phyloP scores from a whole-genome alignment of 2,797 vertebrate species.

The Scolopax bukidnonensis region DNA sequence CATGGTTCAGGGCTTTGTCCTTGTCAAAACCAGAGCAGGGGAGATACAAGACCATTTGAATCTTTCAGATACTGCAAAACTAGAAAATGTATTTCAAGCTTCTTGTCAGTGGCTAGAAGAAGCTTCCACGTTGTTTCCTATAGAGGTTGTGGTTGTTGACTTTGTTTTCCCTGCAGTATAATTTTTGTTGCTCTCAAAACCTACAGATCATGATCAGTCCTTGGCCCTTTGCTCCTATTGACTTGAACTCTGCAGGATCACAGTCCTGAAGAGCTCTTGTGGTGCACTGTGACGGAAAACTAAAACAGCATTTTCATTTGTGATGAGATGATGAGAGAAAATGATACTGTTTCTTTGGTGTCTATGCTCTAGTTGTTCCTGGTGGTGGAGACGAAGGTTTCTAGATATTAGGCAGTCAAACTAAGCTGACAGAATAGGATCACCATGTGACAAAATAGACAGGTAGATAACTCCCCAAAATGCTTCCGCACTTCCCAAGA shows the following conservation, averaged over 20 bases:
- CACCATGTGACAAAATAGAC: neutral
- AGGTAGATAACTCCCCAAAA: neutral
- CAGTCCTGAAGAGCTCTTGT: neutral
- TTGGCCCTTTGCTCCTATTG: neutral
- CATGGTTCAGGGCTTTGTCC: conserved; percentile 27
- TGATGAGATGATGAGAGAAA: neutral
- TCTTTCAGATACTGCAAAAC: neutral
- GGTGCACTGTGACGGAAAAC: neutral
- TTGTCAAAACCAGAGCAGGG: neutral
- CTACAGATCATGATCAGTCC: neutral
- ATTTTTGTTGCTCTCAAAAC: neutral
- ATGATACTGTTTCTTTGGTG: neutral
- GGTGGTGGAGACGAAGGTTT: neutral
- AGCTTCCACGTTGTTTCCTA: neutral
- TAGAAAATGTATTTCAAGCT: neutral
- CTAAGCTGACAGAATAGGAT: neutral
- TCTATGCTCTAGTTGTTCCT: neutral
- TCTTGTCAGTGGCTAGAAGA: neutral
- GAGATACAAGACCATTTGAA: neutral
- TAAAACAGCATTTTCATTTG: neutral
- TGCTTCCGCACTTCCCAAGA: neutral
- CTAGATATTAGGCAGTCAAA: neutral
- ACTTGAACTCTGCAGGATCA: neutral
- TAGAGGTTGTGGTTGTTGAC: neutral
- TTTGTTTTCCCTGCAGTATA: neutral